Evolutionary conservation across 2,888 invertebrate genomes (phyloP).

Genomic region (Cryptosula pallasiana): DNA sequence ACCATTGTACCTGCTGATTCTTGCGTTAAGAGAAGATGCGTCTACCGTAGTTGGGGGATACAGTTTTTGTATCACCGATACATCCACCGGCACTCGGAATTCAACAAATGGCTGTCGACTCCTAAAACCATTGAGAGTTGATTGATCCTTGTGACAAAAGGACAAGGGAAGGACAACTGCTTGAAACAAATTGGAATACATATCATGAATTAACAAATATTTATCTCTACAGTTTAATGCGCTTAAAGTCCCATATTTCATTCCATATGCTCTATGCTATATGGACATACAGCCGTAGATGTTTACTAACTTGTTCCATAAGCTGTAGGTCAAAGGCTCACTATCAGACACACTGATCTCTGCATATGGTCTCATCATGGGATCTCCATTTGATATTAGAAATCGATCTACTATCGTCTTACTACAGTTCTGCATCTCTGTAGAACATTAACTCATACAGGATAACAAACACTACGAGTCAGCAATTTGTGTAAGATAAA

Average conservation of each 20-base stretch:
- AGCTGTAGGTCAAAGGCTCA: neutral
- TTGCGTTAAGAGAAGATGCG: neutral
- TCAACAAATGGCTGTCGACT: neutral
- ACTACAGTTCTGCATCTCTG: slow-evolving; percentile 10
- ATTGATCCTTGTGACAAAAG: neutral
- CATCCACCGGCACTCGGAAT: neutral
- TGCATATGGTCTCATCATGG: neutral
- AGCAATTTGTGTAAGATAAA: too few species aligned
- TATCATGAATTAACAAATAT: too few species aligned
- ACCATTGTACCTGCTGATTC: neutral
- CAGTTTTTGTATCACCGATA: slow-evolving; percentile 2
- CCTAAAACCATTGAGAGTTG: neutral
- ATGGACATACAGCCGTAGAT: too few species aligned
- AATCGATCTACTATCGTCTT: slow-evolving; percentile 5
- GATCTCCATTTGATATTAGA: neutral
- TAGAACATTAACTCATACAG: too few species aligned
- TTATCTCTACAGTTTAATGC: too few species aligned
- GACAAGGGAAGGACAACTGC: too few species aligned
- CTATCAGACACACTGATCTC: neutral
- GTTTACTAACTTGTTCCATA: slow-evolving; percentile 21
- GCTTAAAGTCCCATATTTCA: too few species aligned
- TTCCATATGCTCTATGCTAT: too few species aligned
- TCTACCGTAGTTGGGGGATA: slow-evolving; percentile 3
- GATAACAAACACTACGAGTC: too few species aligned
- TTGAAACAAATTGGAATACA: too few species aligned